Percentiles rank a stretch among this genome's conserved stretches.
phyloP scores from a whole-genome alignment of 2,113 vertebrate species.

The Pyxicephalus adspersus region DNA sequence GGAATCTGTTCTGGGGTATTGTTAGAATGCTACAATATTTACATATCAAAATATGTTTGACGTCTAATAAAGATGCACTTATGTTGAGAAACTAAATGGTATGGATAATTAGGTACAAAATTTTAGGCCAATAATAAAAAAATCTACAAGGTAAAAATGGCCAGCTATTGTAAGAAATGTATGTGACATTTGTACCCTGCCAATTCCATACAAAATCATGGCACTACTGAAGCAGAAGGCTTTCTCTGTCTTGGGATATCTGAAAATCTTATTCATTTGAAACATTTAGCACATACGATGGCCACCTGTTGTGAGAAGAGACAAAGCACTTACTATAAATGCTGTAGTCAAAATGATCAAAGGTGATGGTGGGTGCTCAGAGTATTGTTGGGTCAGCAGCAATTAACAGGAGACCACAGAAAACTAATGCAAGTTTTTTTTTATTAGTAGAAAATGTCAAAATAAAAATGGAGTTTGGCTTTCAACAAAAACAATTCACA shows the following conservation, averaged over 20 bases:
- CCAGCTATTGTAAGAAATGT: neutral
- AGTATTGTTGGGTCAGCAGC: neutral
- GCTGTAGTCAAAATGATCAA: neutral
- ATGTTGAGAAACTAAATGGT: neutral
- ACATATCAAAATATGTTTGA: no score
- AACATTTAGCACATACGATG: no score
- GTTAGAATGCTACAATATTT: neutral
- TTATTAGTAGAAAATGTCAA: slow-evolving; percentile 42
- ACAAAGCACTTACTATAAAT: no score
- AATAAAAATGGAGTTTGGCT: slow-evolving; percentile 38
- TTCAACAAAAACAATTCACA: slow-evolving; percentile 26
- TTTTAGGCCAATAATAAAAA: neutral
- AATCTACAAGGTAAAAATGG: neutral
- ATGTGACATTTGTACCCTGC: neutral
- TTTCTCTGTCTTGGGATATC: no score
- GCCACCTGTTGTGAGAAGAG: no score
- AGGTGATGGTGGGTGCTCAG: neutral
- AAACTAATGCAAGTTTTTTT: slow-evolving; percentile 20
- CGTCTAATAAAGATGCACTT: neutral
- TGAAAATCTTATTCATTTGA: no score
- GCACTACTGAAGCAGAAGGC: neutral
- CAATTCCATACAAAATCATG: neutral
- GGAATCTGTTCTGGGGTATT: neutral
- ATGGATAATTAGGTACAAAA: neutral
- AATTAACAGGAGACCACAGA: slow-evolving; percentile 4